Evolutionary conservation across 2,797 vertebrate species (phyloP).

Genomic region (Spatula clypeata): DNA sequence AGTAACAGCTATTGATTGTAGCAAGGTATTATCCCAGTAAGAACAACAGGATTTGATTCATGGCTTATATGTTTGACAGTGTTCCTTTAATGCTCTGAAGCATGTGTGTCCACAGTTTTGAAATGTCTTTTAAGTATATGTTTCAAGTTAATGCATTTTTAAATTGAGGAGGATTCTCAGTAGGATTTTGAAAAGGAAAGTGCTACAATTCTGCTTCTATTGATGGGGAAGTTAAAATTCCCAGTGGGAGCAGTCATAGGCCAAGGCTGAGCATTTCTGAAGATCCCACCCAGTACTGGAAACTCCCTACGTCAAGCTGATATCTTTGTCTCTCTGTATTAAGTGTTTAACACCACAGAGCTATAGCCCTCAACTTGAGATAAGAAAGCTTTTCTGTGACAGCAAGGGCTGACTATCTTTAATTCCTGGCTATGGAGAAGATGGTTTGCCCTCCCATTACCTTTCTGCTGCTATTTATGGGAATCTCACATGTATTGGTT

Average conservation of each 20-base stretch:
- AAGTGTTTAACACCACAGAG: not conserved
- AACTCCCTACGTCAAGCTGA: not conserved
- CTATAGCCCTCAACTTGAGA: not conserved
- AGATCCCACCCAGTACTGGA: not conserved
- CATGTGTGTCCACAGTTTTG: not conserved
- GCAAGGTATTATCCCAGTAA: not conserved
- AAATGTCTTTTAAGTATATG: not conserved
- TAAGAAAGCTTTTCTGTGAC: not conserved
- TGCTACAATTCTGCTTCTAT: not conserved
- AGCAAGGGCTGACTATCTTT: not conserved
- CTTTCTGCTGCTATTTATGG: not conserved
- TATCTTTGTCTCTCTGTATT: not conserved
- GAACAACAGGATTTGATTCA: not conserved
- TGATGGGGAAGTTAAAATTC: not conserved
- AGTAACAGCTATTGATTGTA: conserved; percentile 4
- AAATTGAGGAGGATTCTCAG: not conserved
- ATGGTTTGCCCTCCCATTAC: not conserved
- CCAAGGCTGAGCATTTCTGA: not conserved
- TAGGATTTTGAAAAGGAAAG: not conserved
- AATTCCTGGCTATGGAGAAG: not conserved
- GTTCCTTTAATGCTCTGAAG: not conserved
- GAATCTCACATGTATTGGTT: not conserved
- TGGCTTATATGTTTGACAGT: not conserved
- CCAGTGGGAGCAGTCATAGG: not conserved
- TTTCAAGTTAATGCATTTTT: not conserved